These are phyloP conservation scores for Lottia scabra DNA, from an alignment of 2,888 invertebrate species.

Conservation along the genomic window DNA sequence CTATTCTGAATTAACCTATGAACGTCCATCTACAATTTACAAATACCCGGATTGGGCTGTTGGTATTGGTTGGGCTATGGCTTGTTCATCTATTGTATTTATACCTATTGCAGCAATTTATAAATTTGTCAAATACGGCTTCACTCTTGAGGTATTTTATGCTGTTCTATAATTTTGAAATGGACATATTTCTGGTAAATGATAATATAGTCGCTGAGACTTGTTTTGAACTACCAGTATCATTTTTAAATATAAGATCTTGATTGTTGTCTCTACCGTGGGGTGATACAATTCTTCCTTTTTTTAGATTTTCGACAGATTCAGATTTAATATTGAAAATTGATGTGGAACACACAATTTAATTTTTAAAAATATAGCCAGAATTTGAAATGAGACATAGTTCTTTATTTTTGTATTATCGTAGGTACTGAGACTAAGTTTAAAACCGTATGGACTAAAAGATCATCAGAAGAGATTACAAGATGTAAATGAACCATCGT, in stretches of 20 bases:
- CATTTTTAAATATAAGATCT: too few relatives aligned
- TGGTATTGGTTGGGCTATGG: constrained; percentile 63
- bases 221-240: too few relatives aligned
- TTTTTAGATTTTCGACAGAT: too few relatives aligned
- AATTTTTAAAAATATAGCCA: too few relatives aligned
- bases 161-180: neutral
- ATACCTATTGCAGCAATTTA: constrained; percentile 60
- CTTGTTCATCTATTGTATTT: constrained; percentile 58
- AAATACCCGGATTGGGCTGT: constrained; percentile 71
- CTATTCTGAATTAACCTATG: constrained; percentile 64
- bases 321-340: too few relatives aligned
- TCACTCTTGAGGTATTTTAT: constrained; percentile 31
- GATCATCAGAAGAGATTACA: constrained; percentile 56
- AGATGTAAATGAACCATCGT: constrained; percentile 41
- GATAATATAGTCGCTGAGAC: too few relatives aligned
- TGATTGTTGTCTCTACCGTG: neutral
- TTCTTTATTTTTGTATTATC: constrained; percentile 6
- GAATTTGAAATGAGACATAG: neutral
- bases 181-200: neutral
- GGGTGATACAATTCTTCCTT: too few relatives aligned
- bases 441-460: constrained; percentile 52
- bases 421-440: constrained; percentile 43
- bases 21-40: constrained; percentile 66
- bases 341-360: too few relatives aligned
- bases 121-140: constrained; percentile 46